These are phyloP conservation scores for Dasypolia templi DNA, from an alignment of 2,888 invertebrate species.

Conservation along the genomic window DNA sequence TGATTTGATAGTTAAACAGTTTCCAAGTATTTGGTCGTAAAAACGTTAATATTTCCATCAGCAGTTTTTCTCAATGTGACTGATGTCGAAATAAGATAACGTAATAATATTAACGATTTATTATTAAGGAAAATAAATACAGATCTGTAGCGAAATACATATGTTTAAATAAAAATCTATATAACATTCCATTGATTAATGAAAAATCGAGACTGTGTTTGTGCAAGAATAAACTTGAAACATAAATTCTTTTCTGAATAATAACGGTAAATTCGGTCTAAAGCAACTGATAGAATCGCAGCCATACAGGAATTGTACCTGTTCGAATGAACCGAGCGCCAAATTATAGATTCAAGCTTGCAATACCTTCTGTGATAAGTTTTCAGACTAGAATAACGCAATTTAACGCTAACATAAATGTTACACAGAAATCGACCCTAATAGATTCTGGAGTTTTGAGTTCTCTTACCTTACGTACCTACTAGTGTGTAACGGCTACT, in stretches of 20 bases:
- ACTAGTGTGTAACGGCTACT: background rate
- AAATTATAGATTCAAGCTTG: constrained; percentile 25
- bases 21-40: constrained; percentile 20
- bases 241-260: background rate
- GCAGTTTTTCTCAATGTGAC: constrained; percentile 28
- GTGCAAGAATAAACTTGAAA: background rate
- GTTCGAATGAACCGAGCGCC: background rate
- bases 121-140: constrained; percentile 3
- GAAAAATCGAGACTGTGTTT: background rate
- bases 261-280: constrained; percentile 24
- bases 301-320: constrained; percentile 24
- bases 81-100: constrained; percentile 35
- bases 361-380: constrained; percentile 6
- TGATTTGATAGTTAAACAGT: constrained; percentile 34
- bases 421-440: background rate
- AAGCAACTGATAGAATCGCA: constrained; percentile 11
- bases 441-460: background rate
- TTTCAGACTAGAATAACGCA: background rate
- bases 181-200: background rate
- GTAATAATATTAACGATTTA: constrained; percentile 22
- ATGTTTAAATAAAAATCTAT: background rate
- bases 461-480: background rate
- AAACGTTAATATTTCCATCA: constrained; percentile 29
- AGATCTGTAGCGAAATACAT: constrained; percentile 1
- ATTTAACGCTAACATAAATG: background rate